Conservation (phyloP, 1,140 invertebrate species). For the Pissodes strobi region DNA sequence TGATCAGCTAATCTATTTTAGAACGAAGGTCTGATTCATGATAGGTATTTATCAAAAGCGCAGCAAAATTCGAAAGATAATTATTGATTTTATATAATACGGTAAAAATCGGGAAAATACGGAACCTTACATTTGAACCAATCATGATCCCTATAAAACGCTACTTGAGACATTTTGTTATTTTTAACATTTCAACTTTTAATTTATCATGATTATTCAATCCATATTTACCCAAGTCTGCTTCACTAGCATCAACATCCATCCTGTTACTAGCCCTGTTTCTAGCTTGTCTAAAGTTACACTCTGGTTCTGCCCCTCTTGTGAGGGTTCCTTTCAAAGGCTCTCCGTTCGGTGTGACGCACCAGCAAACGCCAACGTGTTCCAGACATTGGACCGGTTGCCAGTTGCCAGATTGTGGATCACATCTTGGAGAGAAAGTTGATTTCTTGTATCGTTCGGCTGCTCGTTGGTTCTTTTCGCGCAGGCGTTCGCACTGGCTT, state of each 20-base stretch:
- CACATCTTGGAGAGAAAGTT: constrained; percentile 74
- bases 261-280: constrained; percentile 56
- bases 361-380: constrained; percentile 82
- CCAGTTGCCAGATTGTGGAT: constrained; percentile 74
- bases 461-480: constrained; percentile 75
- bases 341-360: constrained; percentile 78
- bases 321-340: constrained; percentile 78
- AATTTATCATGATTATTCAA: no score
- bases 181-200: no score
- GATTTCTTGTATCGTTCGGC: constrained; percentile 71
- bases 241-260: constrained; percentile 50
- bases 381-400: constrained; percentile 80
- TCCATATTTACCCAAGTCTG: constrained; percentile 49
- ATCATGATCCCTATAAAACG: no score
- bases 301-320: constrained; percentile 70
- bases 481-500: constrained; percentile 76
- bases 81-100: no score
- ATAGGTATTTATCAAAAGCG: no score
- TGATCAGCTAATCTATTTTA: no score
- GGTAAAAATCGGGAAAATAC: no score
- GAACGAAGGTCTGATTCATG: no score
- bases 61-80: no score
- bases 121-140: no score
- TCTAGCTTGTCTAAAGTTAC: constrained; percentile 76
- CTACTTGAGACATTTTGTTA: no score